Base-by-base conservation (phyloP, 1,140 invertebrate species). In the Caerostris extrusa region DNA sequence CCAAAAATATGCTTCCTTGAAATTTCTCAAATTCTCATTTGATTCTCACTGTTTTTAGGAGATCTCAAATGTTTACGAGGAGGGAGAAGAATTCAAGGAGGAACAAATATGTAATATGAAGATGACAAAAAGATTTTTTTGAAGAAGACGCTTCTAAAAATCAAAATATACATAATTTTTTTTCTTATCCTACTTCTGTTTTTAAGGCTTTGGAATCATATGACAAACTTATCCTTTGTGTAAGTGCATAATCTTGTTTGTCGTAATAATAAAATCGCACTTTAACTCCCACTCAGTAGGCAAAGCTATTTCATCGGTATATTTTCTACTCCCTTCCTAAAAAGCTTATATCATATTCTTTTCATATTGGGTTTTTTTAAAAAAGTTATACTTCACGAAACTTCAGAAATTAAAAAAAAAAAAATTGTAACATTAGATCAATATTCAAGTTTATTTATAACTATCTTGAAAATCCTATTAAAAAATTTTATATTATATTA, bases 41-140 rank as follows among this genome's bases (percentile, higher is more conserved):
- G 50, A 8, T 77, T 77, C 14, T 50, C 5, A 19, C 7, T n/a
- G 17, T 7, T 69, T 19, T 69, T 2, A 34, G 19, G 19, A 50
- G 7, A 77, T 19, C 71, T 77, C 71, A 77, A 77, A 50, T 77
- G 10, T 77, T 77, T 77, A 77, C 71, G 71, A 77, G 71, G 10
- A 50, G 71, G 10, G 12, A 10, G 34, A 14, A 53, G 12, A 50
- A 53, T 50, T 53, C 5, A 34, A 77, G 19, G 3, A 8, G 71
- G 53, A 77, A 77, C 71, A 53, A 77, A 8, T 50, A 77, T 77
- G 53, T 10, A 77, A 50, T 77, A 77, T 19, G 53, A 10, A 50
- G 8, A 53, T 10, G 14, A 50, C 5, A 77, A 4, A 14, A 10
- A 50, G 50, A 77, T 50, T 50, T 17, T 8, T 77, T 77, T 77